phyloP scores from a whole-genome alignment of 2,113 vertebrate species.

The Setophaga coronata region DNA sequence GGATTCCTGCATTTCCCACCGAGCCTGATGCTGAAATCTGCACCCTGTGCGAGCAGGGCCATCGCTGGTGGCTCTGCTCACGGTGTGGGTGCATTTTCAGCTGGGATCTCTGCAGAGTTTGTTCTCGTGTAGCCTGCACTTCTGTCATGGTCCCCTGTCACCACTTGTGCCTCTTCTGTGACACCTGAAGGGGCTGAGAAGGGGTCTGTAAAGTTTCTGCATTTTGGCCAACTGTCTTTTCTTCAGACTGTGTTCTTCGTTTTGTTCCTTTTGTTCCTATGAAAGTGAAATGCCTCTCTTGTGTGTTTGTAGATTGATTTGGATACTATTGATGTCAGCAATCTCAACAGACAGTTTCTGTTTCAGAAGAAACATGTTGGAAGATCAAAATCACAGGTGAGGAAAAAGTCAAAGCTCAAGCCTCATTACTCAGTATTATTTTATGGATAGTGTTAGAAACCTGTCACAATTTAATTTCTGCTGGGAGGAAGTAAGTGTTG shows the following conservation, averaged over 20 bases:
- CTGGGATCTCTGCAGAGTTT: background rate
- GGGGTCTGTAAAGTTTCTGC: background rate
- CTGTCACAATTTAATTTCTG: background rate
- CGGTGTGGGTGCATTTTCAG: rapidly evolving
- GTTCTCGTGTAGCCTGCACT: background rate
- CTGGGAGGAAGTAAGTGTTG: background rate
- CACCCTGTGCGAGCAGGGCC: rapidly evolving
- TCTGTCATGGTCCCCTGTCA: background rate
- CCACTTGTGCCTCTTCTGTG: background rate
- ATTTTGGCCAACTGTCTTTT: background rate
- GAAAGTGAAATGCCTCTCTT: constrained; percentile 29
- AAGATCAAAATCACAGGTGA: constrained; percentile 96
- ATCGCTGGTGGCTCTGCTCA: background rate
- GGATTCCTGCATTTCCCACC: background rate
- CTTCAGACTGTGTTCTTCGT: background rate
- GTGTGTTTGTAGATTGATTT: constrained; percentile 88
- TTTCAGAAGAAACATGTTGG: constrained; percentile 99
- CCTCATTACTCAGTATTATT: background rate
- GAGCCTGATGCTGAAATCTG: background rate
- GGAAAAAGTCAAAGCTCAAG: background rate
- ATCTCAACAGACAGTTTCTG: constrained; percentile 97
- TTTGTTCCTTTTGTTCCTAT: background rate
- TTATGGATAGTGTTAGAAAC: background rate
- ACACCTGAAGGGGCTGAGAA: background rate
- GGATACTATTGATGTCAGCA: constrained; percentile 99